Evolutionary conservation across 1,140 invertebrate species (phyloP), one percentile per base, ranked within the genome.

Genomic region (Stratiolaelaps scimitus): DNA sequence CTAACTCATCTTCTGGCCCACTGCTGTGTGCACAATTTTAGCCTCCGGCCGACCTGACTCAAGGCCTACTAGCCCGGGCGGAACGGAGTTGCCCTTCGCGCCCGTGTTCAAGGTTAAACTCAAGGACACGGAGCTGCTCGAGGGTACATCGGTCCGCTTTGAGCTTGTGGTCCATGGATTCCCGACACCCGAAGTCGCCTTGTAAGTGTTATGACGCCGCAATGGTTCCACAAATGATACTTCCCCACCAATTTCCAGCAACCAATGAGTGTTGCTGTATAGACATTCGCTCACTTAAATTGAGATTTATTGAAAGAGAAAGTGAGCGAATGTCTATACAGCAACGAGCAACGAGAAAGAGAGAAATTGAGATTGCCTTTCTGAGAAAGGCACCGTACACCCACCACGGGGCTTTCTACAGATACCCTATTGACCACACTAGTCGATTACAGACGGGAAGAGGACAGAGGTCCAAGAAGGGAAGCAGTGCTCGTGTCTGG

Each of bases 111-210:
- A 87, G 65, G 85, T 92, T 0, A 83, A 83, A 44, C 76, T 93
- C 20, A 88, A 88, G 71, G 86, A 91, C 71, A 88, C 88, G 0
- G 87, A 92, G 75, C 81, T 93, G 2, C 76, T 92, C 64, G 82
- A 89, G 73, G 86, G 88, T 69, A 91, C 89, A 0, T 88, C 86
- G 70, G 80, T 92, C 26, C 81, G 89, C 34, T 92, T 92, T 73
- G 87, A 92, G 83, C 81, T 92, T 64, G 89, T 89, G 76, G 85
- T 92, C 10, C 84, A 85, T 69, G 89, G 88, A 29, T 83, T 88
- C 72, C 89, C 89, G 1, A 86, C 84, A 71, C 89, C 89, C 13
- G 81, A 82, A 19, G 80, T 92, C 1, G 84, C 83, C 76, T 92
- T 92, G 88, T 92, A 79, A 83, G 86, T 83, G 43, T 10, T 17